A percentile compares a stretch with the other conserved stretches of the same genome.
These are phyloP conservation scores for Agrochola lota DNA, from an alignment of 2,888 invertebrate species.

Conservation along the genomic window DNA sequence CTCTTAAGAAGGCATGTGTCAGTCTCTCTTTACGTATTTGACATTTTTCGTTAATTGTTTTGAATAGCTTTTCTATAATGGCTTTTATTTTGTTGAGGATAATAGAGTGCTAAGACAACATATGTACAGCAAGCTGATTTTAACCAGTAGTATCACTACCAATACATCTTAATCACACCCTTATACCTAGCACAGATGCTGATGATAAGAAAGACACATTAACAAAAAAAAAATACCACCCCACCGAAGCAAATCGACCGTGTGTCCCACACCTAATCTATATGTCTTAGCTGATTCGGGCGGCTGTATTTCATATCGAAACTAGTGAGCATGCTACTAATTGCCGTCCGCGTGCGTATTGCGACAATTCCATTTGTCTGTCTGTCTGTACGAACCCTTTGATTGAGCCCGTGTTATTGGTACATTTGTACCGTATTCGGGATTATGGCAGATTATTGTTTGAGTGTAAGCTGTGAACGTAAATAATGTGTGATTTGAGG, in stretches of 20 bases:
- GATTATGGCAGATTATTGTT: constrained; percentile 57
- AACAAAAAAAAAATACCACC: neutral
- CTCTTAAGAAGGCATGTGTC: neutral
- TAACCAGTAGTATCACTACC: neutral
- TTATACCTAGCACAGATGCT: neutral
- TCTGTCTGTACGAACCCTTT: constrained; percentile 71
- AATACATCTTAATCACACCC: neutral
- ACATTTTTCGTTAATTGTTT: neutral
- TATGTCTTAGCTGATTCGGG: constrained; percentile 86
- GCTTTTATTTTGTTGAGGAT: neutral
- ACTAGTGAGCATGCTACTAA: constrained; percentile 83
- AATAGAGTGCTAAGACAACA: neutral
- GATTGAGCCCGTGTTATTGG: constrained; percentile 65
- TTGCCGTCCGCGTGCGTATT: constrained; percentile 78
- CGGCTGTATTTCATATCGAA: constrained; percentile 87
- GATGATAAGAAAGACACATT: fast-evolving
- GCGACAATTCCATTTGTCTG: constrained; percentile 84
- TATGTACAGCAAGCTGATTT: neutral
- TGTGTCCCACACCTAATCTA: constrained; percentile 81
- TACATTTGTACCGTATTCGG: constrained; percentile 44
- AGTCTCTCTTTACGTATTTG: neutral
- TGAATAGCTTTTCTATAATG: neutral
- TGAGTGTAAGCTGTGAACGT: constrained; percentile 23
- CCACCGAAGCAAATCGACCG: constrained; percentile 59
- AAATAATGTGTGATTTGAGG: constrained; percentile 40